phyloP scores from a whole-genome alignment of 2,113 vertebrate species.

The Amazona vittata region DNA sequence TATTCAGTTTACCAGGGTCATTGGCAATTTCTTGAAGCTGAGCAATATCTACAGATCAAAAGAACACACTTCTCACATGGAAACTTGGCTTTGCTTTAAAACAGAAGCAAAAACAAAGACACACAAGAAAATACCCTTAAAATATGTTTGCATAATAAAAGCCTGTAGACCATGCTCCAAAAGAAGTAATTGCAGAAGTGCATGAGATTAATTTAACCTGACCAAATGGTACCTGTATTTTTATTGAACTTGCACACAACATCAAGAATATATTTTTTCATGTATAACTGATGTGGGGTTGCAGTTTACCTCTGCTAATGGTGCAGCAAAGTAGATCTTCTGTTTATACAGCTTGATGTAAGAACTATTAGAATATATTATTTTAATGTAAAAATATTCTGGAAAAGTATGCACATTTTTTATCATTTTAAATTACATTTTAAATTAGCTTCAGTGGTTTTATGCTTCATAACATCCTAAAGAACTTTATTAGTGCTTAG shows the following conservation, averaged over 20 bases:
- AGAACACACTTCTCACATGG: neutral
- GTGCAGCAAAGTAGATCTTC: neutral
- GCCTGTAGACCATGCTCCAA: neutral
- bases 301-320: neutral
- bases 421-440: constrained; percentile 16
- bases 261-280: neutral
- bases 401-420: neutral
- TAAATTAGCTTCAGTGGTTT: neutral
- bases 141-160: neutral
- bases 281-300: neutral
- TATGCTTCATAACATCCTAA: neutral
- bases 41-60: neutral
- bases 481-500: constrained; percentile 4
- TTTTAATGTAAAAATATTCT: neutral
- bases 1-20: neutral
- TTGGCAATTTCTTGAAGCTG: neutral
- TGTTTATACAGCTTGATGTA: neutral
- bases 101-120: neutral
- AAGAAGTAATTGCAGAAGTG: neutral
- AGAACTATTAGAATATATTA: neutral
- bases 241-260: neutral
- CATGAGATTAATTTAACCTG: neutral
- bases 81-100: neutral
- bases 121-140: neutral
- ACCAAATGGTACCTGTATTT: neutral